Conservation (phyloP, 2,113 vertebrate genomes). For the Otocyon megalotis region DNA sequence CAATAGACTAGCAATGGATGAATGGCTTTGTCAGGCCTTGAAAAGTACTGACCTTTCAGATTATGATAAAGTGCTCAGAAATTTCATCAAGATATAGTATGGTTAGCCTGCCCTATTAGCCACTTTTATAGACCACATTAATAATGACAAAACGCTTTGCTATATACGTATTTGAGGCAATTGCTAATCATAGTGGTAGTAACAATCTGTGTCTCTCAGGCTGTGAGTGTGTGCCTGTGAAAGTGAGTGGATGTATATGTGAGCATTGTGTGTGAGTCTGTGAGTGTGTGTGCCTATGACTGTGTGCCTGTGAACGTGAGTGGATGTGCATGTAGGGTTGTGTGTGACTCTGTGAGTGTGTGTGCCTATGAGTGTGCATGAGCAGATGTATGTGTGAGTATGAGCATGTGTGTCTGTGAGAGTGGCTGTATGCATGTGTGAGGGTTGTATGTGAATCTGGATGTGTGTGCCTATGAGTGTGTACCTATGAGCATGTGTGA, state of each 20-base stretch:
- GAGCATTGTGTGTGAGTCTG: too few relatives aligned
- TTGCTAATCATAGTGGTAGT: neutral
- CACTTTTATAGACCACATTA: neutral
- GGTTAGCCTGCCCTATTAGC: too few relatives aligned
- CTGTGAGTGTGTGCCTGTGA: neutral
- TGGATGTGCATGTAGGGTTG: neutral
- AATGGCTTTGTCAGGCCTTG: neutral
- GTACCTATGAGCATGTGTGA: neutral
- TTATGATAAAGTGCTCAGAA: neutral
- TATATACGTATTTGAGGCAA: neutral
- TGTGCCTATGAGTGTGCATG: neutral
- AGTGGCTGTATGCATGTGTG: neutral
- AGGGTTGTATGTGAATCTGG: neutral
- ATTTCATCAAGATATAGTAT: neutral
- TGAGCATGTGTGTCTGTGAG: neutral
- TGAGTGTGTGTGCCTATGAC: neutral
- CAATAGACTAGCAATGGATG: neutral
- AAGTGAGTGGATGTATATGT: neutral
- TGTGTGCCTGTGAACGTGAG: neutral
- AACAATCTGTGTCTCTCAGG: neutral
- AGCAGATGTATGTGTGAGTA: neutral
- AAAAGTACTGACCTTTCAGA: neutral
- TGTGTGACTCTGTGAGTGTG: neutral
- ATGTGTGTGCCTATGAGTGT: neutral
- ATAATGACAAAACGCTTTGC: neutral